A percentile compares a stretch with the other conserved stretches of the same genome.
phyloP scores from a whole-genome alignment of 2,113 vertebrate genomes.

The Phylloscopus trochiloides region DNA sequence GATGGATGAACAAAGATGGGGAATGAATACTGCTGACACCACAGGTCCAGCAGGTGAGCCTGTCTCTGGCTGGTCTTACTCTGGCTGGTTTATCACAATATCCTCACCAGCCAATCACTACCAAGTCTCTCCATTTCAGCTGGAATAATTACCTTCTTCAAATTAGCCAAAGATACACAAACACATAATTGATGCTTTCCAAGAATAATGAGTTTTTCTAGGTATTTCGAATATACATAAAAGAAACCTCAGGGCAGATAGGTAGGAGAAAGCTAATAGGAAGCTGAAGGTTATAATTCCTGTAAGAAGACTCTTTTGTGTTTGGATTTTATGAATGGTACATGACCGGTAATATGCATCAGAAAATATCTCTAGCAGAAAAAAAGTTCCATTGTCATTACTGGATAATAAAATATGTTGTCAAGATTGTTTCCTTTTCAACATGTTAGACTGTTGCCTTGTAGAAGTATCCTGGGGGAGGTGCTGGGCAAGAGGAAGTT shows the following conservation, averaged over 20 bases:
- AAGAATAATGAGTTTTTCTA: not conserved
- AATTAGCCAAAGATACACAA: not conserved
- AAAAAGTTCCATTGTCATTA: not conserved
- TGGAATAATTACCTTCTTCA: not conserved
- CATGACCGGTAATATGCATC: not conserved
- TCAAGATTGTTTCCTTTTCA: not conserved
- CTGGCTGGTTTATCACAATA: not conserved
- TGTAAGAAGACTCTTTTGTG: not conserved
- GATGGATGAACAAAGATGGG: not conserved
- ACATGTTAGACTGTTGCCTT: not conserved
- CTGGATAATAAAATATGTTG: not conserved
- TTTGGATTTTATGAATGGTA: not conserved
- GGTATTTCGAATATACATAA: not conserved
- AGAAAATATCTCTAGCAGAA: not conserved
- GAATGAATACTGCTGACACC: not conserved
- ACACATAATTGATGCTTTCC: not conserved
- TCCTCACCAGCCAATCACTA: not conserved
- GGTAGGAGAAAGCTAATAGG: not conserved
- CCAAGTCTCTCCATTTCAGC: not conserved
- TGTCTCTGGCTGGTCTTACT: not conserved
- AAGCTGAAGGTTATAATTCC: not conserved
- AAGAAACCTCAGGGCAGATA: not conserved
- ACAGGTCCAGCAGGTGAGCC: not conserved
- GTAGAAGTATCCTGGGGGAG: not conserved
- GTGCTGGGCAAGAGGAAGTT: not conserved